Conservation (phyloP, 2,888 invertebrate species). For the Watsonalla cultraria region DNA sequence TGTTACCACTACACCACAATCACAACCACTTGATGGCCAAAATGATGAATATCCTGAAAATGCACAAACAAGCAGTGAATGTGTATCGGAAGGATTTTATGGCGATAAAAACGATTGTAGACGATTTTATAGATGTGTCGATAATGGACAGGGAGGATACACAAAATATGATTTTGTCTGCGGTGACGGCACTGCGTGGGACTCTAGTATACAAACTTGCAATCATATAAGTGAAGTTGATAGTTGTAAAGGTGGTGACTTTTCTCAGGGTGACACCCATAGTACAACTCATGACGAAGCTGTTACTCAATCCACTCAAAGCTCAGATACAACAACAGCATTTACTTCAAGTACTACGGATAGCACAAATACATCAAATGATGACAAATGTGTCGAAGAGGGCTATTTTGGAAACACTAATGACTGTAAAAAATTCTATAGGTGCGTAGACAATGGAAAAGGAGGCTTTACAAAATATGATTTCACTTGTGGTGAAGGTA, state of each 20-base stretch:
- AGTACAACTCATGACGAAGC: constrained; percentile 34
- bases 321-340: constrained; percentile 21
- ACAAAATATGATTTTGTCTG: constrained; percentile 77
- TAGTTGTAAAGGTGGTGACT: constrained; percentile 27
- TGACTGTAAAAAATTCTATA: constrained; percentile 82
- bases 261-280: constrained; percentile 18
- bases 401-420: constrained; percentile 81
- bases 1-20: constrained; percentile 5
- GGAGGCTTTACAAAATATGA: constrained; percentile 80
- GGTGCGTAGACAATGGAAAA: constrained; percentile 81
- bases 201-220: constrained; percentile 69
- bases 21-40: constrained; percentile 19
- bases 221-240: constrained; percentile 73
- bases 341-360: constrained; percentile 22
- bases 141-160: constrained; percentile 59
- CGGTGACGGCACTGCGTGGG: constrained; percentile 80
- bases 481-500: constrained; percentile 82
- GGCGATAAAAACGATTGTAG: constrained; percentile 64
- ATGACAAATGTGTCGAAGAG: constrained; percentile 68
- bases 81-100: constrained; percentile 69
- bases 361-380: constrained; percentile 20
- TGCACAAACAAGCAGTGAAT: constrained; percentile 30
- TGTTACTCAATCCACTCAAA: constrained; percentile 20
- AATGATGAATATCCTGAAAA: constrained; percentile 28
- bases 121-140: constrained; percentile 72